A percentile compares a stretch with the other conserved stretches of the same genome.
These are phyloP conservation scores for Polydrusus pterygomalis DNA, from an alignment of 2,888 invertebrate species.

Conservation along the genomic window DNA sequence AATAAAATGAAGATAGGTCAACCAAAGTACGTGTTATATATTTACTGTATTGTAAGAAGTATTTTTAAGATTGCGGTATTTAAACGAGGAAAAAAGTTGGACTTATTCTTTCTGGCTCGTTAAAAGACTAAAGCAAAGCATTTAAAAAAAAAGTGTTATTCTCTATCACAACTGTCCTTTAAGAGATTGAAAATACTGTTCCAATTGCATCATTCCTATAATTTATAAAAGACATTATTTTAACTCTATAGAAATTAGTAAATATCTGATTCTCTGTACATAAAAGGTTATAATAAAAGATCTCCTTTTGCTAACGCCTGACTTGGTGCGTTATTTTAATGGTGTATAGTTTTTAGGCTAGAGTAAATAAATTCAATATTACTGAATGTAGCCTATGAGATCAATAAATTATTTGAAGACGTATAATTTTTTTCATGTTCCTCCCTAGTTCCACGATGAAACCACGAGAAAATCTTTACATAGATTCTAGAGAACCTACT, in stretches of 20 bases:
- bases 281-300: conserved; percentile 10
- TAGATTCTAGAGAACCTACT: too few species aligned
- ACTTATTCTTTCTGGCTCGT: too few species aligned
- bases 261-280: not conserved
- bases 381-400: not conserved
- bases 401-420: conserved; percentile 1
- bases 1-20: not conserved
- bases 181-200: not conserved
- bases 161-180: too few species aligned
- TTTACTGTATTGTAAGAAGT: not conserved
- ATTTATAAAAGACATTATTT: not conserved
- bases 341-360: not conserved
- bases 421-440: not conserved
- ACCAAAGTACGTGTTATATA: not conserved
- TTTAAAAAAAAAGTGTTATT: too few species aligned
- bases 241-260: not conserved
- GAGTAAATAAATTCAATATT: not conserved
- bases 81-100: too few species aligned
- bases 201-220: too few species aligned
- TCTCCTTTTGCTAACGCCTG: conserved; percentile 9
- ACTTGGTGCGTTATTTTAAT: not conserved
- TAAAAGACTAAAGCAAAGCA: too few species aligned
- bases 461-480: too few species aligned
- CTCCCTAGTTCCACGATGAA: too few species aligned
- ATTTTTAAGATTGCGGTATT: not conserved